Conservation (phyloP, 2,113 vertebrate species). For the Perognathus longimembris region DNA sequence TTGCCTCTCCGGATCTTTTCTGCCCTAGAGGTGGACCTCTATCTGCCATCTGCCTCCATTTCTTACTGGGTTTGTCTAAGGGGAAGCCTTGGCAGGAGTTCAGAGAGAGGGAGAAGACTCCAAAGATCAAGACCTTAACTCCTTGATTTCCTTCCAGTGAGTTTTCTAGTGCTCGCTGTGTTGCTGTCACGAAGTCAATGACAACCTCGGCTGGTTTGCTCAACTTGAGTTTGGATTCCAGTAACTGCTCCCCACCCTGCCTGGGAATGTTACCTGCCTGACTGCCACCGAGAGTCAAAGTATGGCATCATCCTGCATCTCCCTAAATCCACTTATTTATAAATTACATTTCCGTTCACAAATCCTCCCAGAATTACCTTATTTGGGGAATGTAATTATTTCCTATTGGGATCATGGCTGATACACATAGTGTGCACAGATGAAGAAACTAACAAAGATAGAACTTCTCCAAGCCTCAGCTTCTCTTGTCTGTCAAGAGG, state of each 20-base stretch:
- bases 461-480: not conserved
- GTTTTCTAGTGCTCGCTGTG: not conserved
- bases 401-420: not conserved
- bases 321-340: not conserved
- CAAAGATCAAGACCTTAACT: not conserved
- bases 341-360: not conserved
- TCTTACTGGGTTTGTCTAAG: not conserved
- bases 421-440: not conserved
- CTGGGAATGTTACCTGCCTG: not conserved
- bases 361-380: not conserved
- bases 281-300: not conserved
- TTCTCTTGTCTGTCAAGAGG: not conserved
- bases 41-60: not conserved
- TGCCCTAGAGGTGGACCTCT: not conserved
- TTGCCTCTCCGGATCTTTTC: not conserved
- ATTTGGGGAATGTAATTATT: not conserved
- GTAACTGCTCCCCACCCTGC: not conserved
- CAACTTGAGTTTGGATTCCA: not conserved
- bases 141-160: constrained; percentile 2
- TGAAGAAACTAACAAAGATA: not conserved
- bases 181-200: not conserved
- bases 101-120: not conserved
- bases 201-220: not conserved
- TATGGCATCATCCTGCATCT: not conserved
- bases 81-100: constrained; percentile 7